Evolutionary conservation across 1,140 invertebrate species (phyloP).

Genomic region (Drosophila dunni): DNA sequence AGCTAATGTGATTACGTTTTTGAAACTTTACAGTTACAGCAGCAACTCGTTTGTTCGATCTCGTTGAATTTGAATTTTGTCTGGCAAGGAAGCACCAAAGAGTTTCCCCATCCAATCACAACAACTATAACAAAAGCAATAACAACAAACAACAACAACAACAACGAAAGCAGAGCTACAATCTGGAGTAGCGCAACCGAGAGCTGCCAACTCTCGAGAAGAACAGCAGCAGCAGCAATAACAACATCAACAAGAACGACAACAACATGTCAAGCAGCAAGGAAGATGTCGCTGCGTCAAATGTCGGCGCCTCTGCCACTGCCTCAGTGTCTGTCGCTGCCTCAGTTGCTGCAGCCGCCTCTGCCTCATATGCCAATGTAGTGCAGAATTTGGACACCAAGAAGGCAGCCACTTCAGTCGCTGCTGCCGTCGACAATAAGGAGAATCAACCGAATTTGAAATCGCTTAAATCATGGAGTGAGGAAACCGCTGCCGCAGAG

Average conservation of each 20-base stretch:
- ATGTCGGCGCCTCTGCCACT: constrained; percentile 24
- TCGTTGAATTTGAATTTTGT: constrained; percentile 49
- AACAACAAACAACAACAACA: not conserved
- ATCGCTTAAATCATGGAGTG: constrained; percentile 80
- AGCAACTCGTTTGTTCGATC: constrained; percentile 46
- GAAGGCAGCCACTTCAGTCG: constrained; percentile 47
- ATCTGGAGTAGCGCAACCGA: constrained; percentile 60
- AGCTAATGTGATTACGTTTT: constrained; percentile 11
- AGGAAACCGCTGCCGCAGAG: constrained; percentile 73
- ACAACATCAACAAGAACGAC: constrained; percentile 26
- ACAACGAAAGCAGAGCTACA: constrained; percentile 40
- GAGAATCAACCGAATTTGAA: constrained; percentile 81
- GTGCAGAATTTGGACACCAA: constrained; percentile 79
- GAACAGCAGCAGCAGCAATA: constrained; percentile 32
- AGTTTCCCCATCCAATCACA: constrained; percentile 67
- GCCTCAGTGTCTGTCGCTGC: constrained; percentile 23
- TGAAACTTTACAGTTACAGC: constrained; percentile 50
- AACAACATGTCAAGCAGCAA: constrained; percentile 76
- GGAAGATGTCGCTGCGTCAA: constrained; percentile 60
- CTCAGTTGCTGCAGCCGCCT: constrained; percentile 31
- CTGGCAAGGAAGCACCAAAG: constrained; percentile 76
- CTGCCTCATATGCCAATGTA: constrained; percentile 78
- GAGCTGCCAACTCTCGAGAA: constrained; percentile 64
- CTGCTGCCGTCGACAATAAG: constrained; percentile 67
- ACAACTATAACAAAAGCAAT: constrained; percentile 18